Evolutionary conservation across 1,140 invertebrate species (phyloP).

Genomic region (Epicauta chinensis): DNA sequence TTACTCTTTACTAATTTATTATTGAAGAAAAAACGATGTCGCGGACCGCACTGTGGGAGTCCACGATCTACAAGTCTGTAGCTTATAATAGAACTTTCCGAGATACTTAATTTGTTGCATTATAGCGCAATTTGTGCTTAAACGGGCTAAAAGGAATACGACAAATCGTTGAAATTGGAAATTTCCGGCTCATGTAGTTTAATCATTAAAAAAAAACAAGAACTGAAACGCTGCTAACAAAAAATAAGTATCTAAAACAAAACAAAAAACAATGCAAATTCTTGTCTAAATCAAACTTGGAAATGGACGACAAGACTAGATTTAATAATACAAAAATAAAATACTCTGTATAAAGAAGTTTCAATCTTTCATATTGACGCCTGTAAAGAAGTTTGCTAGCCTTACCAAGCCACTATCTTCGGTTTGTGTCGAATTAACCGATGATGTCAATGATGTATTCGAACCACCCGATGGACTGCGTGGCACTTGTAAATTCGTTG

Average conservation of each 20-base stretch:
- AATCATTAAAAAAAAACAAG: slow-evolving; percentile 10
- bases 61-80: too few relatives aligned
- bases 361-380: slow-evolving; percentile 29
- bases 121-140: too few relatives aligned
- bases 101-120: too few relatives aligned
- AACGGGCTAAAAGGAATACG: too few relatives aligned
- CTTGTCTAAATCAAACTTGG: background rate
- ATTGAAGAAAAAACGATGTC: too few relatives aligned
- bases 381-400: slow-evolving; percentile 41
- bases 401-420: slow-evolving; percentile 47
- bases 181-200: too few relatives aligned
- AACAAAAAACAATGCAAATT: background rate
- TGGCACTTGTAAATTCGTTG: slow-evolving; percentile 55
- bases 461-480: slow-evolving; percentile 58
- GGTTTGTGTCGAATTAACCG: slow-evolving; percentile 40
- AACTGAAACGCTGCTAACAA: background rate
- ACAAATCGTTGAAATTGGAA: too few relatives aligned
- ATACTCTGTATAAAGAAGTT: slow-evolving; percentile 1
- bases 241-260: background rate
- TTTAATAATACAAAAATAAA: slow-evolving; percentile 2
- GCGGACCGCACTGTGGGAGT: too few relatives aligned
- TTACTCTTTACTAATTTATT: too few relatives aligned
- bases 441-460: slow-evolving; percentile 34
- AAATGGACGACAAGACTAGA: background rate
- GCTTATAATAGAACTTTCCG: too few relatives aligned